Evolutionary conservation across 2,113 vertebrate genomes (phyloP).

Genomic region (Pygathrix nemaeus): DNA sequence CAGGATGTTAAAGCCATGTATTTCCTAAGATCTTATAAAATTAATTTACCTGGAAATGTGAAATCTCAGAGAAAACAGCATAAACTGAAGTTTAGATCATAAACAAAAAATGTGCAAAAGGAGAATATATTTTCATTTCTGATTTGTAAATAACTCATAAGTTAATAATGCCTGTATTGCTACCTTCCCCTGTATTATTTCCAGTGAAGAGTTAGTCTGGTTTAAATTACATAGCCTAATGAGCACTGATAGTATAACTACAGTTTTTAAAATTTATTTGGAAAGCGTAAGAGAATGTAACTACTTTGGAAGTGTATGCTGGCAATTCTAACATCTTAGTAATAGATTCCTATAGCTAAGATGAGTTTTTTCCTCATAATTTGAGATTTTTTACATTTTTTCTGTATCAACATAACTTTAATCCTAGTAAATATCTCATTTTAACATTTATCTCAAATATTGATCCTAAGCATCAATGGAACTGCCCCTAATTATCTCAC

Average conservation of each 20-base stretch:
- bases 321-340: not conserved
- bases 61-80: not conserved
- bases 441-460: conserved; percentile 12
- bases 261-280: not conserved
- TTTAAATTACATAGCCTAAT: not conserved
- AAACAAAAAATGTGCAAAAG: not conserved
- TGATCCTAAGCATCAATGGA: not conserved
- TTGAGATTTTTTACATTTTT: not conserved
- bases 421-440: not conserved
- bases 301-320: not conserved
- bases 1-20: not conserved
- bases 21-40: not conserved
- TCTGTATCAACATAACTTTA: not conserved
- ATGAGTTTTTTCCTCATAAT: not conserved
- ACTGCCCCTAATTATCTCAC: not conserved
- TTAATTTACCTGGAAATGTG: not conserved
- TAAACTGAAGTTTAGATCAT: not conserved
- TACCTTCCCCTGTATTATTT: not conserved
- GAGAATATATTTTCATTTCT: conserved; percentile 12
- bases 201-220: not conserved
- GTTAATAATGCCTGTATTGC: not conserved
- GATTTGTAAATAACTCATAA: not conserved
- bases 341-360: not conserved
- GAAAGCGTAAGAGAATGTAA: not conserved
- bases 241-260: not conserved